Evolutionary conservation across 2,888 invertebrate genomes (phyloP).

Genomic region (Labia minor): DNA sequence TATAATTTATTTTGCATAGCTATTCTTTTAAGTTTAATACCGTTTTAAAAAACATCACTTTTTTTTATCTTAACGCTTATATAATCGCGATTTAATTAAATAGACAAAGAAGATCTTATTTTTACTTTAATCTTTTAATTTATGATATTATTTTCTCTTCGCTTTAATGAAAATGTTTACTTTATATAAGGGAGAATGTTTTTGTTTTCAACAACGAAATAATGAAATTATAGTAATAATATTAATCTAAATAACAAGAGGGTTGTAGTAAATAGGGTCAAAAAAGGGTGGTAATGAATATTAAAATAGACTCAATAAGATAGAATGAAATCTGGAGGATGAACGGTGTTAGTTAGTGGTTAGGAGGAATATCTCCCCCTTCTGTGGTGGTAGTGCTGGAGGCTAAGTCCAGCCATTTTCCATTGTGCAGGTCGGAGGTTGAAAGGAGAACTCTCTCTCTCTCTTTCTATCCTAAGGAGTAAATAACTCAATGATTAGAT

Average conservation of each 20-base stretch:
- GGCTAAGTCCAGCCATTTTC: background rate
- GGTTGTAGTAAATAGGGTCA: background rate
- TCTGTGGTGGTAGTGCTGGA: background rate
- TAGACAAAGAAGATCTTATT: background rate
- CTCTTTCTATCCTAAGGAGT: background rate
- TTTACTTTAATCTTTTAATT: background rate
- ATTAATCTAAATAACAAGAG: background rate
- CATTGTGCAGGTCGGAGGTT: background rate
- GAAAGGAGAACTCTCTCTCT: background rate
- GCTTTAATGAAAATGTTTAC: no score
- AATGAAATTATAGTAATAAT: no score
- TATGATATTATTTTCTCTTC: no score
- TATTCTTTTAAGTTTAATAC: no score
- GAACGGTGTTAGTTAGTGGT: background rate
- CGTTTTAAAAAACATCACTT: no score
- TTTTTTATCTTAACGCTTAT: no score
- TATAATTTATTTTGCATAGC: no score
- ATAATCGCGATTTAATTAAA: background rate
- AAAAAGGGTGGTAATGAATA: background rate
- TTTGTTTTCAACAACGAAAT: no score
- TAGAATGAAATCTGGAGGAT: background rate
- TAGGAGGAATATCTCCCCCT: background rate
- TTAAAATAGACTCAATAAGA: background rate
- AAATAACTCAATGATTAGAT: constrained; percentile 2
- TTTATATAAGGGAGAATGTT: no score